These are phyloP conservation scores for Nesoenas mayeri DNA, from an alignment of 2,113 vertebrate genomes.

Conservation along the genomic window DNA sequence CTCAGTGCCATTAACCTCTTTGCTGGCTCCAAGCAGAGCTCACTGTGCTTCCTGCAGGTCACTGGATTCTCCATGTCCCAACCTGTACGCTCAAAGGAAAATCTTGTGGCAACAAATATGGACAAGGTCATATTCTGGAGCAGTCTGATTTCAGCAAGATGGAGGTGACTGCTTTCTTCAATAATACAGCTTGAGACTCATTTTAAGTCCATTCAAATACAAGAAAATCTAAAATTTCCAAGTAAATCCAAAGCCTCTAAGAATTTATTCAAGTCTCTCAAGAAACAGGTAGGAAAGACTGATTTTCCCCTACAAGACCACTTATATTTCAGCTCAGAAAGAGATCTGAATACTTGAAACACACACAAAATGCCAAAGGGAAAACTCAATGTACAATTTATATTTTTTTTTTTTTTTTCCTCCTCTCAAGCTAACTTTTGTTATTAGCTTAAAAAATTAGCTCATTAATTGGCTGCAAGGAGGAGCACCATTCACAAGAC, in stretches of 20 bases:
- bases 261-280: neutral
- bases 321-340: neutral
- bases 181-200: neutral
- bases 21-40: neutral
- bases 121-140: neutral
- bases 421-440: neutral
- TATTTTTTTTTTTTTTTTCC: neutral
- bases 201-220: neutral
- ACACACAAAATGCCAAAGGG: neutral
- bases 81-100: fast-evolving
- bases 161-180: neutral
- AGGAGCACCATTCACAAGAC: neutral
- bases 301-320: neutral
- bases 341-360: neutral
- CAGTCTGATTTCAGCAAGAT: neutral
- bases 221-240: neutral
- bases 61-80: neutral
- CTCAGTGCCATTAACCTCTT: neutral
- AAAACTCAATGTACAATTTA: neutral
- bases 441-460: neutral
- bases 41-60: neutral
- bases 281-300: neutral
- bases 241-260: neutral
- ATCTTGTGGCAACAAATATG: neutral
- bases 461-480: neutral